Conservation (phyloP, 1,140 invertebrate genomes). For the Tetramorium alpestre region DNA sequence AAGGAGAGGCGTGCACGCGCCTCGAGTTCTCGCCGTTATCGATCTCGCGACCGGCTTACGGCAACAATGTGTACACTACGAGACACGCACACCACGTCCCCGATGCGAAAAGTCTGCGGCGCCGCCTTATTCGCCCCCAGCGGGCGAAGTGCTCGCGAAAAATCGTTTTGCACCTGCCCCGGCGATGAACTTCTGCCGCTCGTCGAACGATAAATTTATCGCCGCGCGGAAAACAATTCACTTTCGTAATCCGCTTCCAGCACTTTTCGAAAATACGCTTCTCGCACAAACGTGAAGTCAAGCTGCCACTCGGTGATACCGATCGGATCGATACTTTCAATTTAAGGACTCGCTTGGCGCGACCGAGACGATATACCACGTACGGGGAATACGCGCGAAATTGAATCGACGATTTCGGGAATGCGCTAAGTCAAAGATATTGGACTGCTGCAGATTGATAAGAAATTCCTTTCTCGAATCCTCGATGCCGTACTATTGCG, state of each 20-base stretch:
- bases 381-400: constrained; percentile 39
- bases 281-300: constrained; percentile 14
- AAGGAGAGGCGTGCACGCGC: constrained; percentile 28
- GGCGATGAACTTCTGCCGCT: constrained; percentile 23
- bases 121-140: background rate
- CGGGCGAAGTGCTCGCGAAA: constrained; percentile 13
- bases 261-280: constrained; percentile 30
- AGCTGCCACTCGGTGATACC: constrained; percentile 15
- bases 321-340: constrained; percentile 47
- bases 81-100: background rate
- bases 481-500: background rate
- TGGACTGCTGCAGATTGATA: background rate
- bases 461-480: background rate
- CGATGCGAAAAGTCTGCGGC: background rate
- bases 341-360: constrained; percentile 6
- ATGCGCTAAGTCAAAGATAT: constrained; percentile 27
- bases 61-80: constrained; percentile 13
- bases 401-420: constrained; percentile 45
- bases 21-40: constrained; percentile 47
- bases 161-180: constrained; percentile 21
- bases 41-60: constrained; percentile 42
- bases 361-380: constrained; percentile 22
- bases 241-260: constrained; percentile 2
- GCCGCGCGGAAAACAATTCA: constrained; percentile 45
- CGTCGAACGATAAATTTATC: constrained; percentile 37